Percentiles rank a stretch among this genome's conserved stretches.
phyloP scores from a whole-genome alignment of 2,113 vertebrate species.

The Poecile atricapillus region DNA sequence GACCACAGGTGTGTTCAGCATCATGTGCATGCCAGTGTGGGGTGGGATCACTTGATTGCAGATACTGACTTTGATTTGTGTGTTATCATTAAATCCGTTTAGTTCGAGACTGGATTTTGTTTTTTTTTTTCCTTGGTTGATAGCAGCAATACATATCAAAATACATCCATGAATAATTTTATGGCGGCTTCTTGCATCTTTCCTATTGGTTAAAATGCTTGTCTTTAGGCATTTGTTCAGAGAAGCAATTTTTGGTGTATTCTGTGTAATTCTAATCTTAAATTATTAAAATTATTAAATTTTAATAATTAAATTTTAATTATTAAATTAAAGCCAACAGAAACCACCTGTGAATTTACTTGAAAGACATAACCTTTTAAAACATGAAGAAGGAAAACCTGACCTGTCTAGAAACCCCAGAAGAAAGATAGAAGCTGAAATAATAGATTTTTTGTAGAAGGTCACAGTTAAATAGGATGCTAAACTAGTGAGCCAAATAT shows the following conservation, averaged over 20 bases:
- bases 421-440: background rate
- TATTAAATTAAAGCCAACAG: background rate
- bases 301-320: too few species aligned
- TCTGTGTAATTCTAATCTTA: background rate
- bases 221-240: background rate
- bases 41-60: background rate
- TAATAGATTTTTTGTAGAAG: background rate
- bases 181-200: background rate
- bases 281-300: background rate
- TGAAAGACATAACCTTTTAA: background rate
- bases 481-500: background rate
- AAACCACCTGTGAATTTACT: background rate
- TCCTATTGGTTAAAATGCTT: background rate
- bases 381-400: background rate
- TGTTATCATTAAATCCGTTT: background rate
- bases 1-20: background rate
- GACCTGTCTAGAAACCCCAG: background rate
- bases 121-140: background rate
- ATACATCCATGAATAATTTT: background rate
- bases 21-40: background rate
- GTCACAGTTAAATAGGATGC: background rate
- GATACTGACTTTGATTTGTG: background rate
- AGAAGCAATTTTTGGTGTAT: background rate
- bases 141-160: background rate
- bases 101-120: background rate